phyloP scores from a whole-genome alignment of 2,113 vertebrate species.

The Megaleporinus macrocephalus region DNA sequence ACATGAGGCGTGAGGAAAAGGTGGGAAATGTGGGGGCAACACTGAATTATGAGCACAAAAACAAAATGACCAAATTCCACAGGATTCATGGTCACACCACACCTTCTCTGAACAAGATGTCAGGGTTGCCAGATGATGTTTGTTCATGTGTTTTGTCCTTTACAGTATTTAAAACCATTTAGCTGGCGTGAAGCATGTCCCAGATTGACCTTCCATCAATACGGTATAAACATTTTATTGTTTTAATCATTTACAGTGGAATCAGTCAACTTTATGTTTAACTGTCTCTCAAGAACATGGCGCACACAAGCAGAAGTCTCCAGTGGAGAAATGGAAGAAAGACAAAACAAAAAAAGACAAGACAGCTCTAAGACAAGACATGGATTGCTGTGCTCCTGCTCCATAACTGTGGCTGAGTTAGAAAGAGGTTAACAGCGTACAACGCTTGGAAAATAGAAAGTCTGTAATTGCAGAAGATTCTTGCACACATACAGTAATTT shows the following conservation, averaged over 20 bases:
- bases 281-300: neutral
- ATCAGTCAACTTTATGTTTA: constrained; percentile 6
- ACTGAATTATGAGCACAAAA: neutral
- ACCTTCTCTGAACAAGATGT: neutral
- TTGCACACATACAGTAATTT: neutral
- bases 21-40: neutral
- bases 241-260: too few species aligned
- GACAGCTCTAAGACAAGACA: neutral
- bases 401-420: neutral
- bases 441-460: neutral
- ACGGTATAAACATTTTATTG: neutral
- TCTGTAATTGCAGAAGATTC: neutral
- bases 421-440: neutral
- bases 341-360: neutral
- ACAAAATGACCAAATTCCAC: neutral
- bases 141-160: neutral
- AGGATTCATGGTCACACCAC: neutral
- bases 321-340: too few species aligned
- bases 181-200: constrained; percentile 12
- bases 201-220: neutral
- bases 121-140: neutral
- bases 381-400: neutral
- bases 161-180: neutral
- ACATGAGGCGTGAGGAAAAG: constrained; percentile 33
- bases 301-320: neutral